A percentile compares a stretch with the other conserved stretches of the same genome.
These are phyloP conservation scores for Callopanchax toddi DNA, from an alignment of 2,113 vertebrate genomes.

Conservation along the genomic window DNA sequence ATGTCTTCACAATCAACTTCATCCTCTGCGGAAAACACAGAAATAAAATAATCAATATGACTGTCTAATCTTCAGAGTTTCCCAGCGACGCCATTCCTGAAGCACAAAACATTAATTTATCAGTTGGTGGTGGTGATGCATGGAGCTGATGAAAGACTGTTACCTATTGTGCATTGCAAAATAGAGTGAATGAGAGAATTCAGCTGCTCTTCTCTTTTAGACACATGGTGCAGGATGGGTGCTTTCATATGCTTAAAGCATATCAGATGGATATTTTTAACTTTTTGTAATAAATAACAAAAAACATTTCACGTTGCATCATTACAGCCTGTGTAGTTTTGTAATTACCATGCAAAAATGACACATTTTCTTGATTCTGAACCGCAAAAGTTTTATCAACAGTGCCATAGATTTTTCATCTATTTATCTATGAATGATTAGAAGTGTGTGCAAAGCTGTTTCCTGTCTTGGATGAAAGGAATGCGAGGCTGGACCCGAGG, in stretches of 20 bases:
- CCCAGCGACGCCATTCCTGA: constrained; percentile 45
- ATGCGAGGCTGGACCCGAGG: constrained; percentile 39
- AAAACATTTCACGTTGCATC: too few species aligned
- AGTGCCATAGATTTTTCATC: constrained; percentile 14
- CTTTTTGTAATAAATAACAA: too few species aligned
- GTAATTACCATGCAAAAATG: too few species aligned
- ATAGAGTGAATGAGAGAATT: constrained; percentile 49
- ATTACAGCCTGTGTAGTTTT: too few species aligned
- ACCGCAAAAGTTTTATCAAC: background rate
- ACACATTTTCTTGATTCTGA: too few species aligned
- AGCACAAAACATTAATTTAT: constrained; percentile 55
- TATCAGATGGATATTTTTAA: constrained; percentile 21
- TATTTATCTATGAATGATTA: constrained; percentile 8
- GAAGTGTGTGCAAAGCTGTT: constrained; percentile 33
- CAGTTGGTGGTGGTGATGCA: constrained; percentile 28
- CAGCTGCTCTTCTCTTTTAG: constrained; percentile 50
- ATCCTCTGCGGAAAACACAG: background rate
- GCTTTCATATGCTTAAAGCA: constrained; percentile 19
- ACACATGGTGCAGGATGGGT: constrained; percentile 38
- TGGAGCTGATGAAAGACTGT: constrained; percentile 50
- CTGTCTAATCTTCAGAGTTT: constrained; percentile 25
- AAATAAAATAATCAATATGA: constrained; percentile 12
- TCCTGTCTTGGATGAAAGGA: constrained; percentile 31
- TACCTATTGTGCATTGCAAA: constrained; percentile 55
- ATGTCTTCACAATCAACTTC: too few species aligned